Conservation (phyloP, 2,113 vertebrate genomes). For the Alosa alosa region DNA sequence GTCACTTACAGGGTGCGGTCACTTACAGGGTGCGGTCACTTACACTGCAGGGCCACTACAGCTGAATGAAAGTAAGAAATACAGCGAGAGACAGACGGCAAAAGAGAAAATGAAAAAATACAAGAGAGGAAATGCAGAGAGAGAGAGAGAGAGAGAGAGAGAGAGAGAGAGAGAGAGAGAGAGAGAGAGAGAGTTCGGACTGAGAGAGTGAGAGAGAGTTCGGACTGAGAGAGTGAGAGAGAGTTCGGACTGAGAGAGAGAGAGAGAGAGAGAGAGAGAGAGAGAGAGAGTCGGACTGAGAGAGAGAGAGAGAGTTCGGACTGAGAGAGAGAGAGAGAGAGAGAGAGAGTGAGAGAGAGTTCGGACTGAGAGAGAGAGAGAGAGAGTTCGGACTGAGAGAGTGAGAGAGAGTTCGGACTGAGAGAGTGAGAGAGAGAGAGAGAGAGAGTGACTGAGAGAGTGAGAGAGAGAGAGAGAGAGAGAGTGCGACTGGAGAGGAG, state of each 20-base stretch:
- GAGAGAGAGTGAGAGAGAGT: background rate
- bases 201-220: no score
- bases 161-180: no score
- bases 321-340: no score
- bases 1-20: background rate
- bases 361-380: no score
- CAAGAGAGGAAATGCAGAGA: slow-evolving; percentile 16
- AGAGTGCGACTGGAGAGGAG: no score
- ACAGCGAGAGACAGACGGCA: slow-evolving; percentile 28
- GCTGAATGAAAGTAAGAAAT: slow-evolving; percentile 19
- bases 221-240: background rate
- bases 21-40: background rate
- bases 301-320: background rate
- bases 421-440: no score
- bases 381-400: no score
- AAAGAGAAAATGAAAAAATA: slow-evolving; percentile 19
- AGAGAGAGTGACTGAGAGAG: no score
- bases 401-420: background rate
- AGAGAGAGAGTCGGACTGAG: background rate
- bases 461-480: background rate
- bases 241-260: no score
- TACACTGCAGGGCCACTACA: background rate
- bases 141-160: background rate
- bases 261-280: no score
- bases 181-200: background rate